phyloP scores from a whole-genome alignment of 2,888 invertebrate genomes.

The Drosophila basisetae region DNA sequence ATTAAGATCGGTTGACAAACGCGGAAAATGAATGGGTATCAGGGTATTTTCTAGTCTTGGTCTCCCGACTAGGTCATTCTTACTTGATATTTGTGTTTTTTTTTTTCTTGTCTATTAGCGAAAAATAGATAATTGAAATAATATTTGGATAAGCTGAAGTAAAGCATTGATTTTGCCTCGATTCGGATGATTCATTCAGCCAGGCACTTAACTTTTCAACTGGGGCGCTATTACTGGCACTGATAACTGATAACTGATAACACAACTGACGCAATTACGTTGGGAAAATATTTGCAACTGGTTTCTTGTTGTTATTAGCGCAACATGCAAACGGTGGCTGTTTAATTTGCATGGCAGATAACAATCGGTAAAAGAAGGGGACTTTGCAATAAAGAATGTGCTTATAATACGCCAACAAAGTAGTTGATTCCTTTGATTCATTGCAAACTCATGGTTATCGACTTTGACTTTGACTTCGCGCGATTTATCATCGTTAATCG shows the following conservation, averaged over 20 bases:
- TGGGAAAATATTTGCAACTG: constrained; percentile 13
- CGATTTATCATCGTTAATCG: constrained; percentile 59
- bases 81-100: too few species aligned
- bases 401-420: constrained; percentile 55
- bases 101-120: constrained; percentile 8
- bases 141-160: constrained; percentile 32
- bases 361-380: neutral
- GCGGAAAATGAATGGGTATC: too few species aligned
- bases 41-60: neutral
- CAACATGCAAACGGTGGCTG: constrained; percentile 50
- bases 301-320: constrained; percentile 22
- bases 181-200: constrained; percentile 31
- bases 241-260: constrained; percentile 63
- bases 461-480: constrained; percentile 39
- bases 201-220: neutral
- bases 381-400: constrained; percentile 61
- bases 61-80: neutral
- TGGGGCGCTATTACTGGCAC: neutral
- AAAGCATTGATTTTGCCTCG: constrained; percentile 7
- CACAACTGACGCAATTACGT: constrained; percentile 61
- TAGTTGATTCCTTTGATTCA: constrained; percentile 59
- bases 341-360: constrained; percentile 35
- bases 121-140: neutral
- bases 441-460: constrained; percentile 58
- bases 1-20: neutral